Percentiles rank a stretch among this genome's conserved stretches.
phyloP scores from a whole-genome alignment of 2,113 vertebrate species.

The Oplegnathus fasciatus region DNA sequence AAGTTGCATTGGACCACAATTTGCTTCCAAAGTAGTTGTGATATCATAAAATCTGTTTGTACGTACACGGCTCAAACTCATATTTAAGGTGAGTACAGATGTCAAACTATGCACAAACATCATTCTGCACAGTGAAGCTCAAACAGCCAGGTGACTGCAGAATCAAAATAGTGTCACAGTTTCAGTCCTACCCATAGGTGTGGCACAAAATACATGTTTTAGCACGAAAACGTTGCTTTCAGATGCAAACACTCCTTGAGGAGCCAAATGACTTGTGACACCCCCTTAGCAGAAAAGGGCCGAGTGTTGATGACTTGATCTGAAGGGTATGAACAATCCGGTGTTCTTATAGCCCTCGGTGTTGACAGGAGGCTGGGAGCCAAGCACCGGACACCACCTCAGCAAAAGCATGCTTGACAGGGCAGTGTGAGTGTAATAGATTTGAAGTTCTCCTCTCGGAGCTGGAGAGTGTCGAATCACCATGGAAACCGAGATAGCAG shows the following conservation, averaged over 20 bases:
- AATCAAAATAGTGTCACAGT: background rate
- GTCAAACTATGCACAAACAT: background rate
- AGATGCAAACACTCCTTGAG: conserved; percentile 19
- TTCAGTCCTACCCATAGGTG: background rate
- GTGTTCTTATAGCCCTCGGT: background rate
- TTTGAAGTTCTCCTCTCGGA: conserved; percentile 62
- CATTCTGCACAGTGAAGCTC: no score
- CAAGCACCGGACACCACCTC: conserved; percentile 49
- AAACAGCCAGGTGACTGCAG: background rate
- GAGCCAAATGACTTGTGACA: conserved; percentile 8
- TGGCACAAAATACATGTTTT: conserved; percentile 15
- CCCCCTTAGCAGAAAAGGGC: background rate
- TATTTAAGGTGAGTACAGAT: background rate
- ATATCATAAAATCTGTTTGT: background rate
- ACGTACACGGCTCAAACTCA: no score
- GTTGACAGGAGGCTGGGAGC: conserved; percentile 34
- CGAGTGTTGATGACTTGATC: conserved; percentile 11
- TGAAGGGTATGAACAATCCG: conserved; percentile 20
- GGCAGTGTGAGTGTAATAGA: conserved; percentile 61
- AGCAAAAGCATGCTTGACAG: conserved; percentile 54
- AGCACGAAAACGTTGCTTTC: conserved; percentile 4
- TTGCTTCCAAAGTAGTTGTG: background rate
- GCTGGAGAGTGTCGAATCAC: conserved; percentile 56
- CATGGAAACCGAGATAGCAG: conserved; percentile 72
- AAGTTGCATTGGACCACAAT: background rate